Base-by-base conservation (phyloP, 1,140 invertebrate genomes). In the Temnothorax nylanderi region DNA sequence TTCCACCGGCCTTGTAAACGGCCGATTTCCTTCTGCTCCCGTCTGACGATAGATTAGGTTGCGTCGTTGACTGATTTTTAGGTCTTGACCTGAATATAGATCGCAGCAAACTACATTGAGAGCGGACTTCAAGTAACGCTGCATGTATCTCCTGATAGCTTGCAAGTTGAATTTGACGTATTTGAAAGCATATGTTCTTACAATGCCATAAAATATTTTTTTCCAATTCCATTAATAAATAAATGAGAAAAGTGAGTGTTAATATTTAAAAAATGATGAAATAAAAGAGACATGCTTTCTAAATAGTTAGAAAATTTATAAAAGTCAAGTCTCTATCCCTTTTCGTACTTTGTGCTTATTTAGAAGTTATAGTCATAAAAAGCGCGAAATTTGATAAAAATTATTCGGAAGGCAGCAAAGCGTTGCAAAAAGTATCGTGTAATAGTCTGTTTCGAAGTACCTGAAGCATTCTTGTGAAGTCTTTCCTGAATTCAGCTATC, bases 1-100 rank as follows among this genome's bases (percentile, higher is more conserved):
- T 64, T 64, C 41, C 58, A 60, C 58, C 44, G 58, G 62, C 81
- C 77, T 80, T 91, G 87, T 85, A 90, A 89, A 91, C 91, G 89
- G 64, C 89, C 85, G 72, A 90, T 89, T 78, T 87, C 77, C 71
- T 86, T 71, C 80, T 74, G 26, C 26, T 54, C 21, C 41, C 49
- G n/a, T 60, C 47, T 32, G 21, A 60, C 78, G 44, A 86, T 74
- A 72, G 87, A 91, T 91, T 87, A 85, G 10, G 13, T 47, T 37
- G 51, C 69, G 80, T 84, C 26, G 32, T 56, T 85, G 75, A 85
- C 75, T 85, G 80, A 84, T 84, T 84, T 84, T 84, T 84, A 75
- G 37, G 37, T 60, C 80, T 41, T 49, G 56, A 75, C 56, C 32
- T 75, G 56, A 84, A 84, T 75, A 74, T 21, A 60, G 26, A 74